Evolutionary conservation across 2,113 vertebrate species (phyloP).

Genomic region (Nycticebus coucang): DNA sequence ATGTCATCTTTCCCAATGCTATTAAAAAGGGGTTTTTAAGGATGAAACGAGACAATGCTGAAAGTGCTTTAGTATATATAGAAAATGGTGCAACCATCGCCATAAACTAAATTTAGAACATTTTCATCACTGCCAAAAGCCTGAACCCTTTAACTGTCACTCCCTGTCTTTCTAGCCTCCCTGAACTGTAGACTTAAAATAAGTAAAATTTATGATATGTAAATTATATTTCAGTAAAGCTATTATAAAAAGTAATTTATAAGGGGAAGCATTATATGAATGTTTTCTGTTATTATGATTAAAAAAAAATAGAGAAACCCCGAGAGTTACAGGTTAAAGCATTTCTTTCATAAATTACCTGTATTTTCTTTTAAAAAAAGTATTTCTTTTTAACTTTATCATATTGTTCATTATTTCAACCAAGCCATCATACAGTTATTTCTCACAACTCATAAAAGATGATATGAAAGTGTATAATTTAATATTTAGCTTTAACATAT

Average conservation of each 20-base stretch:
- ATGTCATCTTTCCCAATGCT: not conserved
- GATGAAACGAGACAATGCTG: not conserved
- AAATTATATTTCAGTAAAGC: not conserved
- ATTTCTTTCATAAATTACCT: not conserved
- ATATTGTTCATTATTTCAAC: not conserved
- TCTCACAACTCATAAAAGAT: not conserved
- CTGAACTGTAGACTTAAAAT: not conserved
- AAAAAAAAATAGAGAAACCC: not conserved
- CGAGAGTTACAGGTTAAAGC: not conserved
- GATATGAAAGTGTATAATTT: not conserved
- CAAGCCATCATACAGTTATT: not conserved
- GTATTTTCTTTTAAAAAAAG: not conserved
- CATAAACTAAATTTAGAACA: constrained; percentile 1
- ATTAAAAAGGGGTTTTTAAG: not conserved
- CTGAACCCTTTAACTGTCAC: not conserved
- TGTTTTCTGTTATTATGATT: not conserved
- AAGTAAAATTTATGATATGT: not conserved
- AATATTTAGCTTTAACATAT: not conserved
- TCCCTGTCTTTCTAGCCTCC: no score
- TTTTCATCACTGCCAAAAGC: not conserved
- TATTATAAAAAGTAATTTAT: constrained; percentile 29
- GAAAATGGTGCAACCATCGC: not conserved
- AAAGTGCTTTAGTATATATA: not conserved
- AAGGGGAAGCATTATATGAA: not conserved
- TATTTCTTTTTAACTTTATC: not conserved